Base-by-base conservation (phyloP, 1,140 invertebrate genomes). In the Sipha flava region DNA sequence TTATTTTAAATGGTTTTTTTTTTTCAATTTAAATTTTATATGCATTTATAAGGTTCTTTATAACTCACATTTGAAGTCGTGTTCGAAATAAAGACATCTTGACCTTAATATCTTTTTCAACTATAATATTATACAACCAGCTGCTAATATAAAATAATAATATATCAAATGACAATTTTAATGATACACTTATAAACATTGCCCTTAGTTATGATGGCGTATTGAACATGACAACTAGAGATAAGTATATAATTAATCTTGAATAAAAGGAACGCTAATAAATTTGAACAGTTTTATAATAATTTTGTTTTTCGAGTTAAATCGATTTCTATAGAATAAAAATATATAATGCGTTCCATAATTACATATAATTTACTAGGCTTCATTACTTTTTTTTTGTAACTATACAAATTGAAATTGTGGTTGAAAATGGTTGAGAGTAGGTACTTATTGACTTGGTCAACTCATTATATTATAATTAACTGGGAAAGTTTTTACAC, bases 1-100 rank as follows among this genome's bases (percentile, higher is more conserved):
- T 64, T 64, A 18, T 64, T 26, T 57, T 57, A 57, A 26, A 57
- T 26, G 54, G 57, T 31, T 62, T 31, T 57, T 59, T 59, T 37
- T 52, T 21, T 66, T 66, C 34, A 66, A 66, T 66, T 66, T 66
- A 66, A 66, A 66, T 66, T n/a, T 66, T 21, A 66, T 40, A 37
- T n/a, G 34, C n/a, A 34, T 40, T 40, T 21, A 40, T 66, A 40
- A 66, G n/a, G 37, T 37, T 7, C 18, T 34, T 62, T 37, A 64
- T 40, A 64, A 37, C 29, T 6, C 12, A 21, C 10, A 26, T 57
- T 23, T 57, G 14, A 16, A 16, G 18, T n/a, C 31, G 59, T 37
- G 59, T 40, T 21, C 10, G 29, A 66, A 40, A 66, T 37, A 40
- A 23, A 66, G 21, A 66, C 62, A 5, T 57, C 18, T 64, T 23